phyloP scores from a whole-genome alignment of 2,113 vertebrate species.

The Sprattus sprattus region DNA sequence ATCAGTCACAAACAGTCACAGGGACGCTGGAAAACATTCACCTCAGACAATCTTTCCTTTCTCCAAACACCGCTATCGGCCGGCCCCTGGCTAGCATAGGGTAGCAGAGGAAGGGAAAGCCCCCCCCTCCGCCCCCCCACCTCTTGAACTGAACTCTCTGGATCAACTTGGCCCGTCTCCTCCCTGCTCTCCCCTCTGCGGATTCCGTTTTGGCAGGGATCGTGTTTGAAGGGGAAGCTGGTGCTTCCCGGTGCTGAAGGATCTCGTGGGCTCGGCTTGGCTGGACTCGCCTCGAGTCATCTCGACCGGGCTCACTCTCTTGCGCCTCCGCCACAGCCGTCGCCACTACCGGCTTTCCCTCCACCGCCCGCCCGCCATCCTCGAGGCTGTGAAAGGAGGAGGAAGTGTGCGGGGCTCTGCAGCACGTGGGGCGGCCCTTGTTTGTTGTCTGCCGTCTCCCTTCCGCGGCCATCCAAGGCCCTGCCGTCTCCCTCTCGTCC shows the following conservation, averaged over 20 bases:
- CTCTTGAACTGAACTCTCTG: neutral
- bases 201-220: neutral
- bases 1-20: neutral
- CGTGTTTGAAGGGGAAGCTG: neutral
- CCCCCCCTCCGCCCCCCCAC: too few relatives aligned
- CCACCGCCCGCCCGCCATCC: slow-evolving; percentile 58
- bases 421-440: slow-evolving; percentile 9
- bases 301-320: neutral
- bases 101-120: neutral
- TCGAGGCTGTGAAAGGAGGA: slow-evolving; percentile 65
- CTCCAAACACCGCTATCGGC: neutral
- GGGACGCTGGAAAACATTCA: neutral
- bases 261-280: neutral
- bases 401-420: slow-evolving; percentile 54
- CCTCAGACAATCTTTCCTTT: neutral
- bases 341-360: slow-evolving; percentile 6
- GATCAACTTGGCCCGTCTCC: neutral
- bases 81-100: neutral
- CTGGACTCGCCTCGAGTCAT: neutral
- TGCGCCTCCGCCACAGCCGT: neutral
- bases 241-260: neutral
- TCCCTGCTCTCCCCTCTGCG: neutral
- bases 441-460: neutral
- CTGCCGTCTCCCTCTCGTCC: neutral
- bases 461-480: neutral